Evolutionary conservation across 2,797 vertebrate species (phyloP).

Genomic region (Myioborus melanocephalus): DNA sequence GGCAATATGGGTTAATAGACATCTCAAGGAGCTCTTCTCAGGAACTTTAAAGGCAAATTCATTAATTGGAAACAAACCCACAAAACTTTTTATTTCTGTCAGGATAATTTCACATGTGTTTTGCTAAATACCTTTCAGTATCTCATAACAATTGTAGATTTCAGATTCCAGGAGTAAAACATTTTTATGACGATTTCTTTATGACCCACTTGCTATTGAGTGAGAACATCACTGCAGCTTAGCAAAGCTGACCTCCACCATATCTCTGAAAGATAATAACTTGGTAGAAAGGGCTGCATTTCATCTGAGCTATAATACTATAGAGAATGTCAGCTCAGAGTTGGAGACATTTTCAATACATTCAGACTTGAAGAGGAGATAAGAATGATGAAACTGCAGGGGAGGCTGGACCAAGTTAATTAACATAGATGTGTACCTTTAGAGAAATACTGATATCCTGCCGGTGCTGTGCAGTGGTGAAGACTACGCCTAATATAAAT

Average conservation of each 20-base stretch:
- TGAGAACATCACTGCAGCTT: not conserved
- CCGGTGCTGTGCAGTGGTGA: not conserved
- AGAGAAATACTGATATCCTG: not conserved
- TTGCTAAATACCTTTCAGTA: not conserved
- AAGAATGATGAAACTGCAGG: not conserved
- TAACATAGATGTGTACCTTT: not conserved
- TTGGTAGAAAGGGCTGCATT: not conserved
- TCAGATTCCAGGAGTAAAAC: not conserved
- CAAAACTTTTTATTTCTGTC: not conserved
- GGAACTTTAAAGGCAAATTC: not conserved
- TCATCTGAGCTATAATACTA: not conserved
- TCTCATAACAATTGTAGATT: not conserved
- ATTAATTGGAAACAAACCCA: not conserved
- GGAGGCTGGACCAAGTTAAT: not conserved
- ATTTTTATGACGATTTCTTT: not conserved
- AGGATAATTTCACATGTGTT: not conserved
- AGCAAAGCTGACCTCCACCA: not conserved
- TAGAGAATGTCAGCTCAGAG: not conserved
- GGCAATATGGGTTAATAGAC: not conserved
- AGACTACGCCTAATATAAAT: not conserved
- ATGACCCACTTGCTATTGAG: not conserved
- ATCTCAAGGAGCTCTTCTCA: not conserved
- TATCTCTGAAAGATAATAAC: not conserved
- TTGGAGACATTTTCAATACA: not conserved
- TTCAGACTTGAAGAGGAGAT: not conserved